These are phyloP conservation scores for Spongia lamella DNA, from an alignment of 37 sponge, comb jelly and placozoan species.

Conservation along the genomic window DNA sequence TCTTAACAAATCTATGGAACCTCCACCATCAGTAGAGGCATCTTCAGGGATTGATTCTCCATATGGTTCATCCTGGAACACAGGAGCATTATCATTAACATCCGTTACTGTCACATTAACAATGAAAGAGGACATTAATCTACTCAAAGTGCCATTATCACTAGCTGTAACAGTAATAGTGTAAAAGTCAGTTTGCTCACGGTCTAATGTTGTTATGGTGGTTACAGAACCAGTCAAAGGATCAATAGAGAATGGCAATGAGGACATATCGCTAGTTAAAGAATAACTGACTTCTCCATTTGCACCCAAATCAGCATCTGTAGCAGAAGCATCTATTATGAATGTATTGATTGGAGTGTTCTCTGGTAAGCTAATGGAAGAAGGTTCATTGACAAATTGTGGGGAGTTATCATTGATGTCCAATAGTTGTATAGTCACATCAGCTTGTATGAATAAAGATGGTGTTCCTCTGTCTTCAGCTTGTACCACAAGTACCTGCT, in stretches of 20 bases:
- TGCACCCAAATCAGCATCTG: constrained; percentile 47
- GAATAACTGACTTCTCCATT: constrained; percentile 53
- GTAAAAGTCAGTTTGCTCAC: constrained; percentile 20
- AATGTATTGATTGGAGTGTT: constrained; percentile 18
- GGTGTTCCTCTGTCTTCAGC: constrained; percentile 37
- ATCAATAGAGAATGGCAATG: constrained; percentile 27
- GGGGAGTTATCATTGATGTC: constrained; percentile 81
- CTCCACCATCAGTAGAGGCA: background rate
- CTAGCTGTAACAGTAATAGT: constrained; percentile 35
- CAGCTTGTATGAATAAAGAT: constrained; percentile 23
- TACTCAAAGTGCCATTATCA: constrained; percentile 44
- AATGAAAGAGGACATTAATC: background rate
- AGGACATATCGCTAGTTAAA: background rate
- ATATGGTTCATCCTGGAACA: constrained; percentile 10
- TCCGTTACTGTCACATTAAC: constrained; percentile 30
- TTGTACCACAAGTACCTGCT: constrained; percentile 1
- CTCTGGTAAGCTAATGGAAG: constrained; percentile 6
- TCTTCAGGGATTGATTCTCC: background rate
- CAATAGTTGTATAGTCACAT: constrained; percentile 26
- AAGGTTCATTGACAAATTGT: background rate
- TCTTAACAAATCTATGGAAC: background rate
- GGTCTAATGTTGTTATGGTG: constrained; percentile 25
- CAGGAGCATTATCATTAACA: constrained; percentile 51
- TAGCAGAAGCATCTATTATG: constrained; percentile 12
- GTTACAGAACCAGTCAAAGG: constrained; percentile 20